Evolutionary conservation across 2,888 invertebrate genomes (phyloP).

Genomic region (Rambutsinella grinnellia): DNA sequence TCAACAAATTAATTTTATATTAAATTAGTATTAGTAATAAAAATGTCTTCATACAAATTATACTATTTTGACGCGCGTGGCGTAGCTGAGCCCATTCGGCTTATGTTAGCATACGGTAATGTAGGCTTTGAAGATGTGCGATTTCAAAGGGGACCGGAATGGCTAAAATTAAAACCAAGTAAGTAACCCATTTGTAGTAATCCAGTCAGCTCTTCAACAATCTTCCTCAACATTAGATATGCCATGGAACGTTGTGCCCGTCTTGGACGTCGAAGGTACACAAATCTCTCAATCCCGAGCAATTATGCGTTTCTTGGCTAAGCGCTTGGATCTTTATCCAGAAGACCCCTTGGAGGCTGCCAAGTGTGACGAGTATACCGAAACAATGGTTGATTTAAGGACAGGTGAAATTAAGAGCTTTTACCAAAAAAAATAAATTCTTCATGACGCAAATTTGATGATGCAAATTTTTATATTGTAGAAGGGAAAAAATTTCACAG

Average conservation of each 20-base stretch:
- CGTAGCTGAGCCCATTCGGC: constrained; percentile 35
- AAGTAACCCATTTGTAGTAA: not conserved
- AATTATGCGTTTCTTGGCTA: constrained; percentile 35
- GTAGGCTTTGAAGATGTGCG: constrained; percentile 41
- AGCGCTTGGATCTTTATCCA: constrained; percentile 18
- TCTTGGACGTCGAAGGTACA: constrained; percentile 40
- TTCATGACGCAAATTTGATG: too few species aligned
- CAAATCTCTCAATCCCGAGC: constrained; percentile 41
- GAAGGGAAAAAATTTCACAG: constrained; percentile 38
- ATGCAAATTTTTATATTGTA: constrained; percentile 1
- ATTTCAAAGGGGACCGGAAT: constrained; percentile 31
- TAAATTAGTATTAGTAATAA: not conserved
- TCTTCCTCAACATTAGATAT: constrained; percentile 9
- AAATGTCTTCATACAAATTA: constrained; percentile 26
- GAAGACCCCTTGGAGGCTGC: constrained; percentile 23
- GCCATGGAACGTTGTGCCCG: constrained; percentile 50
- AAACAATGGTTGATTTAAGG: constrained; percentile 37
- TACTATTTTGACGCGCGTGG: constrained; percentile 32
- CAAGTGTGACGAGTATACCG: constrained; percentile 47
- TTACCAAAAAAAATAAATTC: not conserved
- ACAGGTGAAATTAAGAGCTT: constrained; percentile 14
- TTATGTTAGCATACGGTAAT: constrained; percentile 40
- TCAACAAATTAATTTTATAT: too few species aligned
- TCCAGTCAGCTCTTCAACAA: not conserved
- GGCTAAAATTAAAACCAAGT: constrained; percentile 36